These are phyloP conservation scores for Rotaria magnacalcarata DNA, from an alignment of 2,888 invertebrate species.

Conservation along the genomic window DNA sequence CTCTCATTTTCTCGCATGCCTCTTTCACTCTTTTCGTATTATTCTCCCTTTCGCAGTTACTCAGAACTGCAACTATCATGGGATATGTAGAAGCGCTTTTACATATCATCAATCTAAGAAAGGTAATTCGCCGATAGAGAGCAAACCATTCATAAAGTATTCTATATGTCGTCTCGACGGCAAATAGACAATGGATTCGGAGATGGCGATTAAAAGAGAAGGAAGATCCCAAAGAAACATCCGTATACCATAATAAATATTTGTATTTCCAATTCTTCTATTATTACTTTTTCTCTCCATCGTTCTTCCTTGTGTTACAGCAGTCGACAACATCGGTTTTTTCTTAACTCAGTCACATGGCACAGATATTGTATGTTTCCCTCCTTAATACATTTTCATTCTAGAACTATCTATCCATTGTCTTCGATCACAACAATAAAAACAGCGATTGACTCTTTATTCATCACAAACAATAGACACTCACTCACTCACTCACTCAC, in stretches of 20 bases:
- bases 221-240: conserved; percentile 16
- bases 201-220: conserved; percentile 11
- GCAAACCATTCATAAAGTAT: neutral
- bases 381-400: neutral
- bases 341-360: neutral
- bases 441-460: neutral
- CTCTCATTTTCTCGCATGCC: neutral
- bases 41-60: neutral
- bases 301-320: neutral
- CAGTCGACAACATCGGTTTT: neutral
- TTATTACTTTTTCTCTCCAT: neutral
- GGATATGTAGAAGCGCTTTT: neutral
- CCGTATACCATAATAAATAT: conserved; percentile 21
- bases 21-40: neutral
- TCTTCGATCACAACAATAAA: neutral
- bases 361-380: neutral
- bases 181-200: neutral
- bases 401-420: neutral
- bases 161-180: neutral
- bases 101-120: neutral
- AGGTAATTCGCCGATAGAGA: neutral
- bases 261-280: conserved; percentile 29
- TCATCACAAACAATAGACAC: neutral
- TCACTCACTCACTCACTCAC: no score
- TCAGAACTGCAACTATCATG: neutral